Evolutionary conservation across 2,113 vertebrate species (phyloP), one percentile per base, ranked within the genome.

Genomic region (Panthera tigris): DNA sequence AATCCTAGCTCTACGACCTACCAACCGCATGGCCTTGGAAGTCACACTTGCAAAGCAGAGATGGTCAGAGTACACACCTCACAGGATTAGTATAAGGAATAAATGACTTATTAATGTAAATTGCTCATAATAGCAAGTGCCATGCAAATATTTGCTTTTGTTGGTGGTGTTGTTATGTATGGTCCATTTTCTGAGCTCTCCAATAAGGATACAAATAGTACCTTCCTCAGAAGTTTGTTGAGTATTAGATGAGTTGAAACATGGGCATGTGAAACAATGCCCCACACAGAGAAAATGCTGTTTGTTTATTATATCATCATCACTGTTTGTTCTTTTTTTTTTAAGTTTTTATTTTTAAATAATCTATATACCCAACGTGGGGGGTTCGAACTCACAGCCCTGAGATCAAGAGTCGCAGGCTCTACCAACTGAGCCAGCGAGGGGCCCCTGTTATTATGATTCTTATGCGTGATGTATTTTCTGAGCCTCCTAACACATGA

Each of bases 101-200:
- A 88, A 93, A 96, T 27, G 6, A 84, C 12, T 41, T 91, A 63
- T 50, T 68, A 61, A 68, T 55, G 12, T 55, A 71, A 68, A 61
- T 25, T 8, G 41, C 39, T 88, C 45, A 68, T 92, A 71, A 74
- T 23, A n/a, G 31, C 71, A 45, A 69, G 16, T 74, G 21, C 39
- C 39, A 33, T 65, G 25, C 52, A 88, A 91, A 68, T 76, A 57
- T 39, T 84, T 88, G 9, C 33, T 95, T 89, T 69, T 81, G 5
- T 66, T 85, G 29, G 10, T 52, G 18, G 8, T 36, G 19, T 25
- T 89, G 13, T 74, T 84, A 65, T 39, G 7, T 83, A 50, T 50
- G 71, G 48, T 21, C 93, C 76, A 71, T 91, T 91, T 97, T 89
- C 82, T 89, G 73, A 95, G 29, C 39, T 95, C 39, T 66, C 36